Evolutionary conservation across 2,797 vertebrate genomes (phyloP), one percentile per base, ranked within the genome.

Genomic region (Mormyrops attenuatus): DNA sequence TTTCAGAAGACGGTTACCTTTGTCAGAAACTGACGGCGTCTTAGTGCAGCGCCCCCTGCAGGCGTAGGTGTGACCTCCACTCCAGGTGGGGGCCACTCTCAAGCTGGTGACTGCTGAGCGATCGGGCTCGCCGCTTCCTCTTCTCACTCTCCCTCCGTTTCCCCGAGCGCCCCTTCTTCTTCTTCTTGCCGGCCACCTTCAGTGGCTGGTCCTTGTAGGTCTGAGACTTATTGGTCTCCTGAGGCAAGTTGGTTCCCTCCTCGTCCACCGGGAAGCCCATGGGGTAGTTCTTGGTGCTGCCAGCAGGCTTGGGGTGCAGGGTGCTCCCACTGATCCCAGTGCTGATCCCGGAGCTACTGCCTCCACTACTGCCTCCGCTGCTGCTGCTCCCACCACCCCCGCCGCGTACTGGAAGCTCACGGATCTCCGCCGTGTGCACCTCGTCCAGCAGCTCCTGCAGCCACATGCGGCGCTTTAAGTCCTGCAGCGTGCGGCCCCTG

Each of bases 191-290:
- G 0, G 96, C 93, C 0, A 88, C 92, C 91, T 97, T 98, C 89
- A 96, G 93, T 0, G 95, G 95, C 85, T 97, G 95, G 49, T 98
- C 97, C 85, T 98, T 98, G 95, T 96, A 97, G 0, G 94, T 95
- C 91, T 97, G 97, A 0, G 96, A 96, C 95, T 99, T 99, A 95
- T 98, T 96, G 94, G 97, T 99, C 94, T 99, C 98, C 95, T 99
- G 98, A 66, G 98, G 97, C 89, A 98, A 95, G 94, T 97, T 97
- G 91, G 95, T 95, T 80, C 97, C 97, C 93, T 97, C 97, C 85
- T 98, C 95, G 0, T 98, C 97, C 1, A 93, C 94, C 15, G 95
- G 93, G 88, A 97, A 96, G 13, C 94, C 95, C 44, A 96, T 87
- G 0, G 97, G 95, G 57, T 97, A 97, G 95, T 98, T 97, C 93